A percentile compares a stretch with the other conserved stretches of the same genome.
These are phyloP conservation scores for Pardalotus punctatus DNA, from an alignment of 2,113 vertebrate genomes.

Conservation along the genomic window DNA sequence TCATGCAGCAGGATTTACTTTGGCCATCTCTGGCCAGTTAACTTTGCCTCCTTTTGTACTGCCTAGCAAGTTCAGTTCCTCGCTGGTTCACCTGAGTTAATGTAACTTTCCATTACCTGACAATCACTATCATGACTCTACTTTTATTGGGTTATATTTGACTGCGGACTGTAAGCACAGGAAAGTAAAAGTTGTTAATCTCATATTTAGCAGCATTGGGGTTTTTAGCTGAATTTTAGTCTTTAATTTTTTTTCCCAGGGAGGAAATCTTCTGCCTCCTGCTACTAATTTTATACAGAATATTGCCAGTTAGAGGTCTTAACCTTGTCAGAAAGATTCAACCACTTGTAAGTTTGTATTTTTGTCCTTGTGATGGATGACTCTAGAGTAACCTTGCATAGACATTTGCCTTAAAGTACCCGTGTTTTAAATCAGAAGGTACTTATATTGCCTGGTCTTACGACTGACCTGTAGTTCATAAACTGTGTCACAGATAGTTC, in stretches of 20 bases:
- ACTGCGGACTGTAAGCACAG: neutral
- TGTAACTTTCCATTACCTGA: neutral
- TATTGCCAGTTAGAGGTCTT: conserved; percentile 20
- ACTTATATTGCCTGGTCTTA: neutral
- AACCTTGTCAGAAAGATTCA: conserved; percentile 54
- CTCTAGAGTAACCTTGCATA: neutral
- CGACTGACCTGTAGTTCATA: neutral
- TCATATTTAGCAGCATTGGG: neutral
- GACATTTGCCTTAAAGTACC: neutral
- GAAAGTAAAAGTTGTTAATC: neutral
- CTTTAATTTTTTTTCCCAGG: neutral
- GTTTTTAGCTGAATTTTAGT: neutral
- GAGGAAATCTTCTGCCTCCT: conserved; percentile 25
- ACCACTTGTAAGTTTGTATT: conserved; percentile 23
- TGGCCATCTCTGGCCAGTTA: neutral
- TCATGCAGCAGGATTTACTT: neutral
- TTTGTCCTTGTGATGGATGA: conserved; percentile 57
- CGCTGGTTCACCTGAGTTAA: neutral
- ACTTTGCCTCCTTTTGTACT: neutral
- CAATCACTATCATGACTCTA: neutral
- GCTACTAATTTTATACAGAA: conserved; percentile 33
- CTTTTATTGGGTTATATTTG: neutral
- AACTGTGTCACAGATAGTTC: neutral
- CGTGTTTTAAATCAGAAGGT: neutral
- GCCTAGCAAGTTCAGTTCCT: neutral